phyloP scores from a whole-genome alignment of 2,113 vertebrate genomes.

The Pollimyrus isidori region DNA sequence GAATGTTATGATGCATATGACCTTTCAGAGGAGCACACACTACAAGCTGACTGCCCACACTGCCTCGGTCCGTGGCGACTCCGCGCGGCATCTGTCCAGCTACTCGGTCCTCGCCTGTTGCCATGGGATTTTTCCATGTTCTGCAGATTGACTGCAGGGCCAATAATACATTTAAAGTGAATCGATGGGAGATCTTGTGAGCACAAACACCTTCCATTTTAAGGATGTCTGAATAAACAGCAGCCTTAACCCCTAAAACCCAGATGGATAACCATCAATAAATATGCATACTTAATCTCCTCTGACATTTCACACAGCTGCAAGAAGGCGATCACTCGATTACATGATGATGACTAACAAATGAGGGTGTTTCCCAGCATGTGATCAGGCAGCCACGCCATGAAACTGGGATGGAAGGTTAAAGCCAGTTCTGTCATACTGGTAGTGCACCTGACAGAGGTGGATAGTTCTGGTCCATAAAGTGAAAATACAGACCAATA shows the following conservation, averaged over 20 bases:
- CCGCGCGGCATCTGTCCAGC: neutral
- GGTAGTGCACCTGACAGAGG: neutral
- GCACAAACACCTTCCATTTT: neutral
- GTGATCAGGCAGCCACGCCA: neutral
- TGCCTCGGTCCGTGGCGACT: neutral
- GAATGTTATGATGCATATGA: neutral
- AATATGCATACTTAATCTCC: neutral
- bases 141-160: neutral
- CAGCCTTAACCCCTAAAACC: neutral
- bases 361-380: neutral
- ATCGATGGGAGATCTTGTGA: neutral
- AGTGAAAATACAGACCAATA: neutral
- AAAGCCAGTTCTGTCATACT: neutral
- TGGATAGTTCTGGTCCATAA: neutral
- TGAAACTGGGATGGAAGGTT: neutral
- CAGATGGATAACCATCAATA: neutral
- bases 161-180: neutral
- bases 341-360: neutral
- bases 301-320: neutral
- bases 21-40: neutral
- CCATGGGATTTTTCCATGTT: conserved; percentile 7
- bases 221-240: neutral
- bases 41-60: too few species aligned
- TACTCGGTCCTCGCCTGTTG: neutral
- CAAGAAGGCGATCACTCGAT: neutral